These are phyloP conservation scores for Gastrophryne carolinensis DNA, from an alignment of 2,797 vertebrate genomes.

Conservation along the genomic window DNA sequence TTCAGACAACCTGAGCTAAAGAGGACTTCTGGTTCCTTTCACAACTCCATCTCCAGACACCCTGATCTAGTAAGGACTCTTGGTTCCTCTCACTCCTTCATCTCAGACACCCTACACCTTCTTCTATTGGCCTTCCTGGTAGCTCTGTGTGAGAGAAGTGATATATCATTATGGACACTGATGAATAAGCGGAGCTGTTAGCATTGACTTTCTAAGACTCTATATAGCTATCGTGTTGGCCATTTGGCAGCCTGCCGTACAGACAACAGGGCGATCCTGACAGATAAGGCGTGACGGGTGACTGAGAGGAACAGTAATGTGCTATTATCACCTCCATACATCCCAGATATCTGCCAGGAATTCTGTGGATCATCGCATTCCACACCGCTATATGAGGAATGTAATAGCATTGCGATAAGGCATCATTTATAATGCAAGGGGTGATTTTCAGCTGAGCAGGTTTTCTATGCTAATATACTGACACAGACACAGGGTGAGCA, in stretches of 20 bases:
- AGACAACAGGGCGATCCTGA: not conserved
- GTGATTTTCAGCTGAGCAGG: too few species aligned
- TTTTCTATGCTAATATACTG: too few species aligned
- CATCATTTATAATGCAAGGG: too few species aligned
- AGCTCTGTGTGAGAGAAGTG: not conserved
- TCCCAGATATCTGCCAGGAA: not conserved
- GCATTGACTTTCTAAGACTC: not conserved
- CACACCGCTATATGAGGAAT: not conserved
- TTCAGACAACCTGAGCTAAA: too few species aligned
- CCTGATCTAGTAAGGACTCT: too few species aligned
- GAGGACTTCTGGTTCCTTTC: too few species aligned
- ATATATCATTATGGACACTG: not conserved
- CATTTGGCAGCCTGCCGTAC: constrained; percentile 2
- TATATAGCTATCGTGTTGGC: not conserved
- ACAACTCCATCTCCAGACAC: too few species aligned
- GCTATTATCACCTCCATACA: not conserved
- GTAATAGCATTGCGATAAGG: not conserved
- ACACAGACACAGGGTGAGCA: too few species aligned
- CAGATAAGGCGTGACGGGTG: not conserved
- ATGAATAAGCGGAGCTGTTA: not conserved
- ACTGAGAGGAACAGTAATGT: not conserved
- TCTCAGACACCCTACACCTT: not conserved
- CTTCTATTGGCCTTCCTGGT: too few species aligned
- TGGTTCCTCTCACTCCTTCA: too few species aligned
- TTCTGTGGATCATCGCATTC: not conserved